A percentile compares a stretch with the other conserved stretches of the same genome.
phyloP scores from a whole-genome alignment of 2,888 invertebrate genomes.

The Drosophila mercatorum region DNA sequence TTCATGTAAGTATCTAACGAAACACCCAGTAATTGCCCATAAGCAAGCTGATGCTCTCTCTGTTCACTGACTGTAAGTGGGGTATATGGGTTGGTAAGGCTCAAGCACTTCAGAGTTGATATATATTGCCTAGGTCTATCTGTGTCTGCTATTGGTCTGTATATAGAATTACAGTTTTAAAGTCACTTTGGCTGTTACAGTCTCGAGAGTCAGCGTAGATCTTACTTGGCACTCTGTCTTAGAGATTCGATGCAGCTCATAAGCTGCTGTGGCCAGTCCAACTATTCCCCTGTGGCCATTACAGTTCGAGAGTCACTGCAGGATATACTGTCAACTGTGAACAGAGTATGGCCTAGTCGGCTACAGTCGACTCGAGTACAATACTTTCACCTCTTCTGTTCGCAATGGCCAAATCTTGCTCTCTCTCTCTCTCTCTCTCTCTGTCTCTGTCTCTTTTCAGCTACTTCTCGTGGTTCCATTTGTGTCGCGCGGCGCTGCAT shows the following conservation, averaged over 20 bases:
- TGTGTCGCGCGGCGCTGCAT: conserved; percentile 86
- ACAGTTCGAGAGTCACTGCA: background rate
- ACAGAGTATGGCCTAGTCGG: conserved; percentile 6
- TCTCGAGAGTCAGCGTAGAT: too few relatives aligned
- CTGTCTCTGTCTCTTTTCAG: conserved; percentile 78
- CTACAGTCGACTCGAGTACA: background rate
- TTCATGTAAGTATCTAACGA: conserved; percentile 84
- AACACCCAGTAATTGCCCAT: background rate
- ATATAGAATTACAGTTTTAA: background rate
- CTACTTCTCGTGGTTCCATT: conserved; percentile 87
- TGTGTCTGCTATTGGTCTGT: background rate
- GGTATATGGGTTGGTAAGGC: background rate
- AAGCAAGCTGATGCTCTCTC: conserved; percentile 1
- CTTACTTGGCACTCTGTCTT: too few relatives aligned
- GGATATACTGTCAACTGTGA: background rate
- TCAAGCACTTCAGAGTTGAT: background rate
- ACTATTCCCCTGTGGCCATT: too few relatives aligned
- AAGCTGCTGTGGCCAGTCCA: too few relatives aligned
- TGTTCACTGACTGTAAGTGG: background rate
- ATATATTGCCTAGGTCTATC: background rate
- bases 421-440: too few relatives aligned
- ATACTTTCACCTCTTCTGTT: background rate
- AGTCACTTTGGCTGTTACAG: background rate
- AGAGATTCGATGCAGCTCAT: background rate
- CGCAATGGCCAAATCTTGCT: background rate